These are phyloP conservation scores for Anoncus sp. DNA, from an alignment of 2,888 invertebrate species.

Conservation along the genomic window DNA sequence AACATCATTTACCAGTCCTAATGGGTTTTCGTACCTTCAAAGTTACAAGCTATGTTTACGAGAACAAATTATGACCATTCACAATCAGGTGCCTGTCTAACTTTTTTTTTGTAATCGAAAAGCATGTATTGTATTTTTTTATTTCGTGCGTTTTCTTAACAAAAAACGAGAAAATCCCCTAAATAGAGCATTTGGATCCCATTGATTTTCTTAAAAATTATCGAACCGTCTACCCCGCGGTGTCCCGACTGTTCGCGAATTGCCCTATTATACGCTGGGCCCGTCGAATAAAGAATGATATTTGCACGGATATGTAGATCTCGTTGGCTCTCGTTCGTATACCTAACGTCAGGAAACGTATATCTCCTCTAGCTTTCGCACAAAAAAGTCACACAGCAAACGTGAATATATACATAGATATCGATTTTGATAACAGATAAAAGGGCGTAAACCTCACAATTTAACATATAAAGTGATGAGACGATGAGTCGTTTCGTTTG, in stretches of 20 bases:
- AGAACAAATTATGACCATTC: too few relatives aligned
- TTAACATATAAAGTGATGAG: constrained; percentile 1
- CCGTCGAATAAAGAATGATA: constrained; percentile 12
- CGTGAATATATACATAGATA: constrained; percentile 8
- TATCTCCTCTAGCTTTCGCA: constrained; percentile 4
- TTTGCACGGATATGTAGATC: constrained; percentile 34
- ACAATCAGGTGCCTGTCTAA: too few relatives aligned
- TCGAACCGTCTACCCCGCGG: background rate
- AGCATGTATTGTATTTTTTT: too few relatives aligned
- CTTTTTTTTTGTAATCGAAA: too few relatives aligned
- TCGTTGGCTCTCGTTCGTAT: constrained; percentile 10
- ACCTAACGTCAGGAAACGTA: constrained; percentile 30
- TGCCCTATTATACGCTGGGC: background rate
- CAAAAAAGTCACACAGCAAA: constrained; percentile 4
- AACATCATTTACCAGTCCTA: too few relatives aligned
- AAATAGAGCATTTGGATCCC: too few relatives aligned
- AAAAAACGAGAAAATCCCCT: too few relatives aligned
- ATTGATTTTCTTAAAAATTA: too few relatives aligned
- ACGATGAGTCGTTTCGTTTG: constrained; percentile 3
- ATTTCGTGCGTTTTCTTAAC: too few relatives aligned
- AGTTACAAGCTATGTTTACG: too few relatives aligned
- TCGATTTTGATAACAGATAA: background rate
- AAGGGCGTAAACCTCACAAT: background rate
- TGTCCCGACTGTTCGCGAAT: background rate
- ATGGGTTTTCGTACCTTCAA: too few relatives aligned